phyloP scores from a whole-genome alignment of 2,113 vertebrate genomes.

The Anguilla japonica region DNA sequence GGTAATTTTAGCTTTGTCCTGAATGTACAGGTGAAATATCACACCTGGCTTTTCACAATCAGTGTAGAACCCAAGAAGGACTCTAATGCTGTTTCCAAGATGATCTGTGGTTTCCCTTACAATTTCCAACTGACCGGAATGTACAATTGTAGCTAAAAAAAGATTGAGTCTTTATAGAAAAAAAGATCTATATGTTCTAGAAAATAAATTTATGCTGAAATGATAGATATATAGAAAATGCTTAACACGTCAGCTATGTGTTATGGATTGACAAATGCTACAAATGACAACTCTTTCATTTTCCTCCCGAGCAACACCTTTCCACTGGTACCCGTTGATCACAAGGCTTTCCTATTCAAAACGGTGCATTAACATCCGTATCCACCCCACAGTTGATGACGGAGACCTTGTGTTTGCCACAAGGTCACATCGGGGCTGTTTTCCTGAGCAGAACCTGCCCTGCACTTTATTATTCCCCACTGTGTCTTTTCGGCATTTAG shows the following conservation, averaged over 20 bases:
- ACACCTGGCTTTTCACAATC: background rate
- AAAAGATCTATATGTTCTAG: background rate
- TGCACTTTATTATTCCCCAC: constrained; percentile 56
- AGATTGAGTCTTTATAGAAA: too few relatives aligned
- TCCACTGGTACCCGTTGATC: background rate
- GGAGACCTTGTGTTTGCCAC: background rate
- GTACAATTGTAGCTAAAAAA: too few relatives aligned
- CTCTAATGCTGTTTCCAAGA: background rate
- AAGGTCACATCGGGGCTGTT: constrained; percentile 56
- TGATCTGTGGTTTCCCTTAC: background rate
- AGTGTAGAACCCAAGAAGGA: background rate
- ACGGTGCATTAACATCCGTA: background rate
- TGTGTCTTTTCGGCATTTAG: constrained; percentile 39
- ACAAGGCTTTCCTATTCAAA: background rate
- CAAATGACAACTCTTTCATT: too few relatives aligned
- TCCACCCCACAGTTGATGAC: background rate
- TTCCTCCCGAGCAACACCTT: background rate
- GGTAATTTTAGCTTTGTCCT: background rate
- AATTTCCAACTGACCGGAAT: background rate
- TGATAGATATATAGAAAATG: background rate
- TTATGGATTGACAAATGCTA: too few relatives aligned
- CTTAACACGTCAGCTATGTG: background rate
- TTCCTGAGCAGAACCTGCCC: constrained; percentile 57
- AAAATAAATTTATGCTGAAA: background rate
- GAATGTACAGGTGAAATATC: background rate